These are phyloP conservation scores for Gadopsis bispinosus DNA, from an alignment of 2,797 vertebrate species.

Conservation along the genomic window DNA sequence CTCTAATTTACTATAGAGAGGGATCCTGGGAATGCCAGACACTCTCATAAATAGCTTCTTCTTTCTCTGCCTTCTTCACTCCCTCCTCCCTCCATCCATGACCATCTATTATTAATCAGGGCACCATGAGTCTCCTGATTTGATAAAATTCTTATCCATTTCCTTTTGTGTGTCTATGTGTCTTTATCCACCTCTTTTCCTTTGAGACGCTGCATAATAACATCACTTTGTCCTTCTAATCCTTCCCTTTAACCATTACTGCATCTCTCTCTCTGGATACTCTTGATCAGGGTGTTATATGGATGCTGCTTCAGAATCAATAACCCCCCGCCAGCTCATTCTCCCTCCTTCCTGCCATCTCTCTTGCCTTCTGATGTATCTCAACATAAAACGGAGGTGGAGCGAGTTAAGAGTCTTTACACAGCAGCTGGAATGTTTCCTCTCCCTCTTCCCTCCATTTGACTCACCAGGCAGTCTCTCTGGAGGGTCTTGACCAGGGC, in stretches of 20 bases:
- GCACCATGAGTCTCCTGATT: background rate
- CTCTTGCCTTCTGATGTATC: background rate
- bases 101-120: slow-evolving; percentile 33
- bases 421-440: background rate
- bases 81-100: background rate
- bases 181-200: slow-evolving; percentile 4
- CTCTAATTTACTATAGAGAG: slow-evolving; percentile 52
- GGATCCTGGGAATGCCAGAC: slow-evolving; percentile 41
- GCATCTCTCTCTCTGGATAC: slow-evolving; percentile 21
- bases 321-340: background rate
- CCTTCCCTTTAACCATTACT: slow-evolving; percentile 8
- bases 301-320: slow-evolving; percentile 25
- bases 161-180: background rate
- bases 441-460: background rate
- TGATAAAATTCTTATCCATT: slow-evolving; percentile 9
- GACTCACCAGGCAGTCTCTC: slow-evolving; percentile 95
- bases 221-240: slow-evolving; percentile 35
- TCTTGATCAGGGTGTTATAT: slow-evolving; percentile 29
- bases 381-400: slow-evolving; percentile 75
- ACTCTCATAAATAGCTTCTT: slow-evolving; percentile 37
- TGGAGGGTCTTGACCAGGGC: slow-evolving; percentile 95
- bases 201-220: background rate
- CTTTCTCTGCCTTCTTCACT: background rate
- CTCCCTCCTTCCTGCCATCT: background rate
- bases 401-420: background rate